Evolutionary conservation across 2,113 vertebrate genomes (phyloP).

Genomic region (Clarias macrocephalus): DNA sequence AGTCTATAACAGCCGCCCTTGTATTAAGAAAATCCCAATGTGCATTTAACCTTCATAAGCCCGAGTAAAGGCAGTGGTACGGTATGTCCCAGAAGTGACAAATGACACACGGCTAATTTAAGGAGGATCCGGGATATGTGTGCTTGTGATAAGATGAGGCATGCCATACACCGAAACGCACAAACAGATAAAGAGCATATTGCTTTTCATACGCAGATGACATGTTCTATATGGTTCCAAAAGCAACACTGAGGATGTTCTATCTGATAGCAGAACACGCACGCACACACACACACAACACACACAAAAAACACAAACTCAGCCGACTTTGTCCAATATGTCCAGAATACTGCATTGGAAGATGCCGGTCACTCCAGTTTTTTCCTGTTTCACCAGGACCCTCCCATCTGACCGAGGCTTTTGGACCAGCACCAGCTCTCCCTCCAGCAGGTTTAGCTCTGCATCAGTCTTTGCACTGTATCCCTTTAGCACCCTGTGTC

Average conservation of each 20-base stretch:
- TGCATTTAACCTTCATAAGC: neutral
- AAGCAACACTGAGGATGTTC: constrained; percentile 47
- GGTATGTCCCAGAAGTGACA: neutral
- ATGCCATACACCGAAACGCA: constrained; percentile 13
- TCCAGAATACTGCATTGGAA: constrained; percentile 71
- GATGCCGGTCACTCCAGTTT: constrained; percentile 71
- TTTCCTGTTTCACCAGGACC: constrained; percentile 72
- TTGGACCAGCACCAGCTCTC: constrained; percentile 74
- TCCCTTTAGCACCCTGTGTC: constrained; percentile 67
- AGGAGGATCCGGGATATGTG: constrained; percentile 13
- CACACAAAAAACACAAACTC: constrained; percentile 54
- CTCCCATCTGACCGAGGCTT: constrained; percentile 71
- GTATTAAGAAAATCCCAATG: neutral
- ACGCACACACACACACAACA: constrained; percentile 18
- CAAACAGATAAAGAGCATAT: constrained; percentile 21
- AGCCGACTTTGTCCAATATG: constrained; percentile 65
- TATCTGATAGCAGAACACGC: constrained; percentile 25
- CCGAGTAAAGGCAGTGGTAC: neutral
- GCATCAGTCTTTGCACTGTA: constrained; percentile 72
- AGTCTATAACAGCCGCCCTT: neutral
- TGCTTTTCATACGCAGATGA: constrained; percentile 37
- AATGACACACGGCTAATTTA: neutral
- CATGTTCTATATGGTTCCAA: neutral
- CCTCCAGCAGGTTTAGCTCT: constrained; percentile 74
- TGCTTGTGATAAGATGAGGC: neutral